These are phyloP conservation scores for Branchinecta lindahli DNA, from an alignment of 1,140 invertebrate genomes.

Conservation along the genomic window DNA sequence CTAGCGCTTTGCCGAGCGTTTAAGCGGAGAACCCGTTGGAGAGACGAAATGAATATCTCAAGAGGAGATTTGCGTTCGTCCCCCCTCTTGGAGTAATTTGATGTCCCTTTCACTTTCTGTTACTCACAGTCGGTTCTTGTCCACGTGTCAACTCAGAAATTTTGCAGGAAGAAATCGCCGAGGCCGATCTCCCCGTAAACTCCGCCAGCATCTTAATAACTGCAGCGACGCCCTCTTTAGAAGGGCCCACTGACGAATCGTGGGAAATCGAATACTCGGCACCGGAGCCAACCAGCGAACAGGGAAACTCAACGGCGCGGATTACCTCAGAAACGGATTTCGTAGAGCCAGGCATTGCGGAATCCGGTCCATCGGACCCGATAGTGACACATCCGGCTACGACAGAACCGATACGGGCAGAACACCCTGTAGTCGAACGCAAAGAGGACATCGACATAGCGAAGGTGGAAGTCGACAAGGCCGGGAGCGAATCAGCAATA, in stretches of 20 bases:
- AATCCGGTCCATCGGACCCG: not conserved
- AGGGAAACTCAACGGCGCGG: not conserved
- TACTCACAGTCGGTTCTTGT: too few relatives aligned
- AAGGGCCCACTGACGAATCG: not conserved
- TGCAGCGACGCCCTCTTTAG: not conserved
- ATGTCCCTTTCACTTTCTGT: too few relatives aligned
- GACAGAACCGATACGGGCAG: not conserved
- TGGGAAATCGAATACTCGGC: not conserved
- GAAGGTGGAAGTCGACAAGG: not conserved
- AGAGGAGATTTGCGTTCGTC: too few relatives aligned
- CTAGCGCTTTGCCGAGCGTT: too few relatives aligned
- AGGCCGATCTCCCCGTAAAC: too few relatives aligned
- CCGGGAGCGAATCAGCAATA: not conserved
- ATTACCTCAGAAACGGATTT: not conserved
- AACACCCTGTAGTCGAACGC: not conserved
- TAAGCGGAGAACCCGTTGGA: too few relatives aligned
- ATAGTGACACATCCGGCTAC: not conserved
- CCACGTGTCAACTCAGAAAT: too few relatives aligned
- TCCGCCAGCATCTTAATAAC: not conserved
- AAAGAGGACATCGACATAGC: not conserved
- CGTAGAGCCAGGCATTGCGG: not conserved
- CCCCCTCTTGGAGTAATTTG: too few relatives aligned
- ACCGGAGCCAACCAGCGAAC: not conserved
- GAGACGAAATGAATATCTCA: too few relatives aligned
- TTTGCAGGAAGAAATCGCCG: too few relatives aligned